Conservation (phyloP, 2,797 vertebrate genomes). For the Huso huso region DNA sequence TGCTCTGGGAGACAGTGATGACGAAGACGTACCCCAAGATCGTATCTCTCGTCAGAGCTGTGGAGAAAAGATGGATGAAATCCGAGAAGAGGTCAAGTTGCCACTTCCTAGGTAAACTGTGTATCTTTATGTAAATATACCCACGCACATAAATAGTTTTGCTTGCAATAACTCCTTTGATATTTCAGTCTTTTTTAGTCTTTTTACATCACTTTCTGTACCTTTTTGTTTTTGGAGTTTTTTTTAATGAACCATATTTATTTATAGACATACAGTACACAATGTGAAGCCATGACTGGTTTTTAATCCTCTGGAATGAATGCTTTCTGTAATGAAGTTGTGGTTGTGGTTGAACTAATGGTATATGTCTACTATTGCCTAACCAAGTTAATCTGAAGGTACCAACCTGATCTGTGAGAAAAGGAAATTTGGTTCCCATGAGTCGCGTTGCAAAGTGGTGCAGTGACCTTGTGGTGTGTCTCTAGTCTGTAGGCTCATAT, state of each 20-base stretch:
- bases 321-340: constrained; percentile 3
- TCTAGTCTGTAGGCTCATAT: too few relatives aligned
- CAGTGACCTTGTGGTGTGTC: too few relatives aligned
- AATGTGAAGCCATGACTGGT: too few relatives aligned
- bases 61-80: constrained; percentile 21
- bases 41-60: too few relatives aligned
- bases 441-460: too few relatives aligned
- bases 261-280: too few relatives aligned
- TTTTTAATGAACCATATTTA: not conserved
- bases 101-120: constrained; percentile 63
- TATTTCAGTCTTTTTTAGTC: not conserved
- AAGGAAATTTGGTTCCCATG: too few relatives aligned
- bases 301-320: too few relatives aligned
- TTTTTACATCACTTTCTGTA: not conserved
- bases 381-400: too few relatives aligned
- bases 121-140: not conserved
- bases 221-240: not conserved
- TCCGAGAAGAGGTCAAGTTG: constrained; percentile 58
- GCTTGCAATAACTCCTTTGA: constrained; percentile 1
- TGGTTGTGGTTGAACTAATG: too few relatives aligned
- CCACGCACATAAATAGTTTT: not conserved
- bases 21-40: constrained; percentile 34
- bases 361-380: too few relatives aligned
- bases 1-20: constrained; percentile 71
- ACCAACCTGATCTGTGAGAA: too few relatives aligned